Conservation (phyloP, 2,888 invertebrate species). For the Bellardia pandia region DNA sequence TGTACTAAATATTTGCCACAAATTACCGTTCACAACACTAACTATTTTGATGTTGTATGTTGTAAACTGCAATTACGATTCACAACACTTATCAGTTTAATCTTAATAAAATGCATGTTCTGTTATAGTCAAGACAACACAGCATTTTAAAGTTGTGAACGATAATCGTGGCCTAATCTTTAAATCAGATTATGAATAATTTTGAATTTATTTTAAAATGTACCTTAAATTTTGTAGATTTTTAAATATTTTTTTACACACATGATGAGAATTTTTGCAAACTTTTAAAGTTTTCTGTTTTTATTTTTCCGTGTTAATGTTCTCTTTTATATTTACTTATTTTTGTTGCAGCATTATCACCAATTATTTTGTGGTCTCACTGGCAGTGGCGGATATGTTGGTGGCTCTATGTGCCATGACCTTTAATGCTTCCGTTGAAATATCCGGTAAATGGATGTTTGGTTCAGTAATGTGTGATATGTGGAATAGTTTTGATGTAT, state of each 20-base stretch:
- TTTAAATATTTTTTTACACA: not conserved
- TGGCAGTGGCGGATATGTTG: conserved; percentile 96
- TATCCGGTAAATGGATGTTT: conserved; percentile 94
- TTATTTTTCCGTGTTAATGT: conserved; percentile 15
- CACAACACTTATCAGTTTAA: too few relatives aligned
- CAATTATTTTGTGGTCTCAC: conserved; percentile 97
- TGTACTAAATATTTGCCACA: not conserved
- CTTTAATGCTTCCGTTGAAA: conserved; percentile 94
- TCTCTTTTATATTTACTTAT: conserved; percentile 11
- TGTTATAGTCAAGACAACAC: too few relatives aligned
- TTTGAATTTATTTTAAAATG: not conserved
- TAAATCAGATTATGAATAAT: not conserved
- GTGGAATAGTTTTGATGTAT: conserved; percentile 97
- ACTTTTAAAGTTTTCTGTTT: not conserved
- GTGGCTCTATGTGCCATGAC: conserved; percentile 97
- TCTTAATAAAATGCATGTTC: too few relatives aligned
- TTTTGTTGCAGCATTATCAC: conserved; percentile 89
- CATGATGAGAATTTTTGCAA: not conserved
- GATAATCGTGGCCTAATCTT: too few relatives aligned
- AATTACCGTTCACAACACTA: too few relatives aligned
- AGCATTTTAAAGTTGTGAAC: too few relatives aligned
- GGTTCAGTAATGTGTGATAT: conserved; percentile 96
- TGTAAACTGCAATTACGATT: too few relatives aligned
- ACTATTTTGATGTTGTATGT: too few relatives aligned
- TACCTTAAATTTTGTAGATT: not conserved